Evolutionary conservation across 2,113 vertebrate species (phyloP), one percentile per base, ranked within the genome.

Genomic region (Caranx melampygus): DNA sequence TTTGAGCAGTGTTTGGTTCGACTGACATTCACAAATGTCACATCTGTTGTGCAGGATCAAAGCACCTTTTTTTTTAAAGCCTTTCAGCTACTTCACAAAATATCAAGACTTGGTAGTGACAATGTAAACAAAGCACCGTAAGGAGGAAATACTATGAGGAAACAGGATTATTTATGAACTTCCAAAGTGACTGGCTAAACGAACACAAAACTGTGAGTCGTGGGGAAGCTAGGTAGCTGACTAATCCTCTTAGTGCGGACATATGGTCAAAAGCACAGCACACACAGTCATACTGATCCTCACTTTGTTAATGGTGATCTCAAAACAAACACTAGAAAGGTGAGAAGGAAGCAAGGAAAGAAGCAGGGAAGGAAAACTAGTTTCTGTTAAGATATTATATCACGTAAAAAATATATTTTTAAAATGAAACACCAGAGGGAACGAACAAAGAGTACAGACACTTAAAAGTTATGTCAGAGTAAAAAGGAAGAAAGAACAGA

Each of bases 201-300:
- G 45, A 83, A 75, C 54, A 3, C 42, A 76, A 54, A 71, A 78
- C 81, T 80, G 72, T 69, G 67, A 69, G 87, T 79, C 34, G 52
- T 62, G 66, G 68, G 45, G 78, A 85, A 72, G 81, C 75, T 47
- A 66, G 84, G 74, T 85, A 72, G 67, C 66, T 33, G 13, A 40
- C 75, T 93, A 93, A 94, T 93, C 93, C 88, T 92, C 91, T 94
- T 94, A 93, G 80, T 33, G 70, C n/a, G 72, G 85, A 85, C 92
- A 94, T 93, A 94, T 93, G 92, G 91, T 81, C 91, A 74, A 82
- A 82, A 76, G 80, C 57, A 72, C 40, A 61, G 74, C 64, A 64
- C 88, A 83, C 72, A 73, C 68, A 88, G 52, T 86, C 84, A 85
- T 61, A 82, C 60, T 82, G 66, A 92, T 80, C 66, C 81, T 81